phyloP scores from a whole-genome alignment of 2,113 vertebrate genomes.

The Aix galericulata region DNA sequence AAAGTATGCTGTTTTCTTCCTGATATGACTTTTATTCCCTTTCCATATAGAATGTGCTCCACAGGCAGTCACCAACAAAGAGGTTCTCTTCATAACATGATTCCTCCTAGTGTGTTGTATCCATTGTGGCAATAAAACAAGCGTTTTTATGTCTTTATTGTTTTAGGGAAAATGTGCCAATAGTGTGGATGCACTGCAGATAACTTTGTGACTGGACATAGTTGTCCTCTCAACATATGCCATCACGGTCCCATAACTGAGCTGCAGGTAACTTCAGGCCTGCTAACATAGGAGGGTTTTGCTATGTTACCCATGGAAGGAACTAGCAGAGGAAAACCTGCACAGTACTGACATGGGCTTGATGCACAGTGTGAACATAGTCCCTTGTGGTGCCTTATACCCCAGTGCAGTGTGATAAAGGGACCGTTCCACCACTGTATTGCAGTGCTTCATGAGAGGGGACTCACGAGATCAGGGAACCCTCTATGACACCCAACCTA shows the following conservation, averaged over 20 bases:
- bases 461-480: background rate
- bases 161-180: background rate
- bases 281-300: background rate
- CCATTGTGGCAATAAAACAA: background rate
- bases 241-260: background rate
- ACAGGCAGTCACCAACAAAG: rapidly evolving
- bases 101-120: background rate
- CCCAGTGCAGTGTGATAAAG: rapidly evolving
- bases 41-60: background rate
- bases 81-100: background rate
- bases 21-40: rapidly evolving
- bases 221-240: background rate
- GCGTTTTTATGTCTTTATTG: background rate
- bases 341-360: background rate
- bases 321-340: background rate
- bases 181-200: background rate
- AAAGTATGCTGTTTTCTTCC: background rate
- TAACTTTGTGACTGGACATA: background rate
- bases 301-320: background rate
- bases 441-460: background rate
- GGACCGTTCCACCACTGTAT: too few species aligned
- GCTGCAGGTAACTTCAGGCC: background rate
- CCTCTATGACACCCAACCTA: background rate
- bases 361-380: background rate
- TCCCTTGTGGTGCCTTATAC: background rate